Evolutionary conservation across 2,113 vertebrate species (phyloP).

Genomic region (Sander vitreus): DNA sequence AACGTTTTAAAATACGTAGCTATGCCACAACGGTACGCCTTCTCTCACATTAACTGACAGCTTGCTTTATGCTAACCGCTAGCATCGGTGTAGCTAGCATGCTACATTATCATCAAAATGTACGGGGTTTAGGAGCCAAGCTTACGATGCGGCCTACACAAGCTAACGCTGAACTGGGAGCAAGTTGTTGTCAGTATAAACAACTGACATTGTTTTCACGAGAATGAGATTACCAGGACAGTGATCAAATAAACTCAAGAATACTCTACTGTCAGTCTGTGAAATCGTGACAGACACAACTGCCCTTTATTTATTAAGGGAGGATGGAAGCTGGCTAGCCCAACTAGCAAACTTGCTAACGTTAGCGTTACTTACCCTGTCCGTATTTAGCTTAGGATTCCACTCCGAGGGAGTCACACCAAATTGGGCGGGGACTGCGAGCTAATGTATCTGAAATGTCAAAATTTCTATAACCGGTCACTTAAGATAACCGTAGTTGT

Average conservation of each 20-base stretch:
- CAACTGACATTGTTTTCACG: conserved; percentile 45
- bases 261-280: conserved; percentile 16
- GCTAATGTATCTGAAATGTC: conserved; percentile 79
- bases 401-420: conserved; percentile 84
- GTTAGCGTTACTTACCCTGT: conserved; percentile 84
- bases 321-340: conserved; percentile 37
- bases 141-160: conserved; percentile 71
- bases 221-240: conserved; percentile 2
- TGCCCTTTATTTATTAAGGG: conserved; percentile 46
- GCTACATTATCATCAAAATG: conserved; percentile 64
- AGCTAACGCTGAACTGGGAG: conserved; percentile 63
- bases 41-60: conserved; percentile 67
- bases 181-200: conserved; percentile 53
- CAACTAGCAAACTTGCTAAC: conserved; percentile 60
- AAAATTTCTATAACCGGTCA: conserved; percentile 66
- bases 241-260: neutral
- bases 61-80: conserved; percentile 64
- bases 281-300: conserved; percentile 15
- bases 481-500: conserved; percentile 65
- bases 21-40: conserved; percentile 29
- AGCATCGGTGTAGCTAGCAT: conserved; percentile 51
- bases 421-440: conserved; percentile 83
- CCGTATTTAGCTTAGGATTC: conserved; percentile 85
- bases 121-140: conserved; percentile 55
- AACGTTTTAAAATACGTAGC: neutral